A percentile compares a stretch with the other conserved stretches of the same genome.
Evolutionary conservation across 2,113 vertebrate species (phyloP).

Genomic region (Chroicocephalus ridibundus): DNA sequence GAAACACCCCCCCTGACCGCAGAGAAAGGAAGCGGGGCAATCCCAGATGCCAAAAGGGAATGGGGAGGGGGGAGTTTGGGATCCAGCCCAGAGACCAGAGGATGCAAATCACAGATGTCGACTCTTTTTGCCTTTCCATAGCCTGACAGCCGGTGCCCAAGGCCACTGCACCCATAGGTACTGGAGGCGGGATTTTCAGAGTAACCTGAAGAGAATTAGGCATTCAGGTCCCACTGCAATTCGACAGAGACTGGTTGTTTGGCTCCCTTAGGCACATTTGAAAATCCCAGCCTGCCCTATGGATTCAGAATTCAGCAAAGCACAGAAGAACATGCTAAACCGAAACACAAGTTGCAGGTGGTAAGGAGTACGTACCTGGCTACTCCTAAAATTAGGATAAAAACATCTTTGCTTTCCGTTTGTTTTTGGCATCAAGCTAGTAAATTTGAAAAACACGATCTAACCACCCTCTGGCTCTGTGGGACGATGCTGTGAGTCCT

Average conservation of each 20-base stretch:
- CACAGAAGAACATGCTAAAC: background rate
- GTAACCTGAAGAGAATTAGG: too few species aligned
- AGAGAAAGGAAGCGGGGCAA: background rate
- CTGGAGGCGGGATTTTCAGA: background rate
- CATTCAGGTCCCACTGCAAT: background rate
- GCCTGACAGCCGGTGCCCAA: background rate
- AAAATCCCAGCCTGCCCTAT: background rate
- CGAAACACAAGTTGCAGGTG: too few species aligned
- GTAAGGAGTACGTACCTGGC: background rate
- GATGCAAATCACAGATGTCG: background rate
- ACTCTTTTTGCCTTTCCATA: background rate
- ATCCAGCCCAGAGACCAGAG: background rate
- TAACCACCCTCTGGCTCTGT: background rate
- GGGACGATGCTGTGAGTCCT: background rate
- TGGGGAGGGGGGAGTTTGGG: background rate
- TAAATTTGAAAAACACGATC: background rate
- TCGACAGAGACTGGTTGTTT: background rate
- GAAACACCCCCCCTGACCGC: background rate
- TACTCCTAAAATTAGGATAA: background rate
- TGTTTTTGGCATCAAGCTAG: background rate
- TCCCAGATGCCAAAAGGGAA: background rate
- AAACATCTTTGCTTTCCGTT: background rate
- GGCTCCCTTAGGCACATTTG: background rate
- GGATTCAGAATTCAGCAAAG: background rate
- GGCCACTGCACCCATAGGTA: rapidly evolving